These are phyloP conservation scores for Zaprionus bogoriensis DNA, from an alignment of 2,888 invertebrate genomes.

Conservation along the genomic window DNA sequence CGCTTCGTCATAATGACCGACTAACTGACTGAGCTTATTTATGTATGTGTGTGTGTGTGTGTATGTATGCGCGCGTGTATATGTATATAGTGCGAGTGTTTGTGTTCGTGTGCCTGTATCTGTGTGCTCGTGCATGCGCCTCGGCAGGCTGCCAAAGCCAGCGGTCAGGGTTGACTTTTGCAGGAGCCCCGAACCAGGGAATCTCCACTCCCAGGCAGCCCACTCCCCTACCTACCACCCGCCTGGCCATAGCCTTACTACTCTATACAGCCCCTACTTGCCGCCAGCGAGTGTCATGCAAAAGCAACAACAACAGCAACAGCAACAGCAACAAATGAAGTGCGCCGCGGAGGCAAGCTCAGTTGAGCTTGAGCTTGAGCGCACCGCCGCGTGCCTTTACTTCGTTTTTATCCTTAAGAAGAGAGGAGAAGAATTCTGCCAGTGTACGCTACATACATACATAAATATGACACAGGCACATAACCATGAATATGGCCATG, in stretches of 20 bases:
- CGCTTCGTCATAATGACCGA: slow-evolving; percentile 65
- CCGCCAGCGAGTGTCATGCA: slow-evolving; percentile 15
- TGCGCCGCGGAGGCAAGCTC: slow-evolving; percentile 49
- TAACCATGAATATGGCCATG: not conserved
- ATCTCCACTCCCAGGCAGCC: not conserved
- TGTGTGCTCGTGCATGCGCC: slow-evolving; percentile 66
- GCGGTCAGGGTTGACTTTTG: slow-evolving; percentile 75
- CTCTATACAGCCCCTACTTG: not conserved
- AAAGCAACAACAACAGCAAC: slow-evolving; percentile 50
- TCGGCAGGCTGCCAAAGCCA: slow-evolving; percentile 48
- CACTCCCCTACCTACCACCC: not conserved
- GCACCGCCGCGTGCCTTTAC: slow-evolving; percentile 45
- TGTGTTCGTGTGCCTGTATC: slow-evolving; percentile 28
- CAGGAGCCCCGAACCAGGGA: slow-evolving; percentile 46
- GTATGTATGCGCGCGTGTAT: not conserved
- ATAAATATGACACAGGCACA: not conserved
- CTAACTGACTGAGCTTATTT: slow-evolving; percentile 55
- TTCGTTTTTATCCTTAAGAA: slow-evolving; percentile 60
- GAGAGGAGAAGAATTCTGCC: slow-evolving; percentile 34
- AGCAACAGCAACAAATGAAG: slow-evolving; percentile 51
- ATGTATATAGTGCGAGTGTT: slow-evolving; percentile 3
- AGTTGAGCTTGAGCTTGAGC: slow-evolving; percentile 47
- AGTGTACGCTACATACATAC: not conserved
- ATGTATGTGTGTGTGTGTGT: slow-evolving; percentile 26
- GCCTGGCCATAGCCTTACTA: not conserved